Conservation (phyloP, 2,888 invertebrate species). For the Drosophila anomelani region DNA sequence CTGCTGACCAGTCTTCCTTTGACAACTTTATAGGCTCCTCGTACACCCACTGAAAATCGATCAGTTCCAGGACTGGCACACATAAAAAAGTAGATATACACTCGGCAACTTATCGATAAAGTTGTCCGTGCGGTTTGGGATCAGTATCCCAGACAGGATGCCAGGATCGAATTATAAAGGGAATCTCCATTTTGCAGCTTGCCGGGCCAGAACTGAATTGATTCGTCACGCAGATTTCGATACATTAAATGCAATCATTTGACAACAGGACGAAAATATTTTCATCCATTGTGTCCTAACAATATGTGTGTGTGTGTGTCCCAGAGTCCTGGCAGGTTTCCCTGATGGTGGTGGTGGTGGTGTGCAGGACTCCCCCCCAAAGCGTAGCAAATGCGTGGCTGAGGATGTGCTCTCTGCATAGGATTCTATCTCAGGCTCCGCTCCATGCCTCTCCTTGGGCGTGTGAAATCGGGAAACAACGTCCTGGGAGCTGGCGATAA, state of each 20-base stretch:
- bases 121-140: conserved; percentile 57
- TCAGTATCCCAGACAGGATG: conserved; percentile 35
- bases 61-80: conserved; percentile 41
- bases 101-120: conserved; percentile 67
- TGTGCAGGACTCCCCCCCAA: conserved; percentile 76
- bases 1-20: conserved; percentile 16
- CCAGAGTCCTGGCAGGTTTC: conserved; percentile 19
- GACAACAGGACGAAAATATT: conserved; percentile 85
- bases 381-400: conserved; percentile 76
- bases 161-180: conserved; percentile 65
- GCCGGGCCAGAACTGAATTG: conserved; percentile 69
- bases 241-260: conserved; percentile 85
- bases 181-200: conserved; percentile 60
- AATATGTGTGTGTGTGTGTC: conserved; percentile 38
- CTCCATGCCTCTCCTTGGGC: conserved; percentile 20
- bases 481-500: conserved; percentile 74
- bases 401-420: conserved; percentile 51
- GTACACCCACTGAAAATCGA: conserved; percentile 68
- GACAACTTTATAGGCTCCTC: conserved; percentile 39
- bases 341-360: conserved; percentile 14
- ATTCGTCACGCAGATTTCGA: conserved; percentile 85
- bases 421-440: conserved; percentile 34
- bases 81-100: conserved; percentile 15
- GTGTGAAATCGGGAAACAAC: conserved; percentile 55
- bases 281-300: conserved; percentile 80